Evolutionary conservation across 2,113 vertebrate genomes (phyloP).

Genomic region (Caloenas nicobarica): DNA sequence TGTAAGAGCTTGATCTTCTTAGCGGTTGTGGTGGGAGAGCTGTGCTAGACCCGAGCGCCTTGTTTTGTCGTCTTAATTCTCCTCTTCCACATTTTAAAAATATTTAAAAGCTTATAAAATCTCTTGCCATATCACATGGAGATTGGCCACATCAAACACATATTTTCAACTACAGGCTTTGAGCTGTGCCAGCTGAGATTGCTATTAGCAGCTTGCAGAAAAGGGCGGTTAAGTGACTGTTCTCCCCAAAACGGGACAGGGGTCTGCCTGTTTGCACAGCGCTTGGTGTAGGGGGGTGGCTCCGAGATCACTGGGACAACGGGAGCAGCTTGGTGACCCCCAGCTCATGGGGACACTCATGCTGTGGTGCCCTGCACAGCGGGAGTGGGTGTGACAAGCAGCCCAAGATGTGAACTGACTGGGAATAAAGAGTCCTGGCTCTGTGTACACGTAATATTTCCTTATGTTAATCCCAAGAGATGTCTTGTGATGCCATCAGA

Average conservation of each 20-base stretch:
- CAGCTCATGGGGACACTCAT: accelerated
- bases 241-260: background rate
- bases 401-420: background rate
- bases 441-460: background rate
- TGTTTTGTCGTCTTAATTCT: background rate
- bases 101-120: background rate
- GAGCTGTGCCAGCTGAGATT: background rate
- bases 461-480: background rate
- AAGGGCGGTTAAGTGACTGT: background rate
- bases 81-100: background rate
- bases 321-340: background rate
- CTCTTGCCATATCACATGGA: background rate
- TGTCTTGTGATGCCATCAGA: background rate
- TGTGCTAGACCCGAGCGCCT: background rate
- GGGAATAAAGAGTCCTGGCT: background rate
- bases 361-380: background rate
- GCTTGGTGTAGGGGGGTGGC: background rate
- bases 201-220: background rate
- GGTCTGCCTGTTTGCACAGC: background rate
- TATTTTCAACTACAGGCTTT: background rate
- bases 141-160: background rate
- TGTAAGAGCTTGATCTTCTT: background rate
- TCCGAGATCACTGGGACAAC: background rate
- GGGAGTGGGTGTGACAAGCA: background rate
- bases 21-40: background rate